Base-by-base conservation (phyloP, 2,113 vertebrate species). In the Callipepla californica region DNA sequence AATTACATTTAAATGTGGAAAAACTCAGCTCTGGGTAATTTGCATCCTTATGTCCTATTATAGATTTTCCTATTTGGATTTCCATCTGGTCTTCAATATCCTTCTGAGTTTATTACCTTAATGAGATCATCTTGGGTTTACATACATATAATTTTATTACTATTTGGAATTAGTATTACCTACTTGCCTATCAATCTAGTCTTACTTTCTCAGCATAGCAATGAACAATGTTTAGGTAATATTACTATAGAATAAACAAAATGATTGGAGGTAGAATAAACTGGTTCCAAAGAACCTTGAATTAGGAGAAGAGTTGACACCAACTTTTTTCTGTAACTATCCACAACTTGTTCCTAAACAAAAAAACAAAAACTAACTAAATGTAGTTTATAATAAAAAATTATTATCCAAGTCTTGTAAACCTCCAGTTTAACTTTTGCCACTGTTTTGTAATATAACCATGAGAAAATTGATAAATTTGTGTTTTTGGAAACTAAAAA, bases 11-110 rank as follows among this genome's bases (percentile, higher is more conserved):
- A 94, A 98, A 96, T 84, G 94, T 97, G 88, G 91, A 97, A 97
- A 98, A 97, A 95, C 92, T 97, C 95, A 92, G 89, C 72, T 89
- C 88, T 92, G 85, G 62, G 91, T 97, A 95, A 98, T 98, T 97
- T 97, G 96, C 97, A 97, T 97, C 95, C 95, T 97, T 96, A 97
- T 96, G 94, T 96, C 81, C 93, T 66, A 97, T 98, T 97, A 97
- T 94, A 97, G 96, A 97, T 87, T 94, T 77, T 97, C 80, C 93
- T 96, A 96, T 97, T 97, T 97, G 93, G 95, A 96, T 97, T 97
- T 97, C 97, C 97, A 97, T 97, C 97, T 97, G 96, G 91, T 94
- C 93, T 95, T 94, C 95, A 93, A 95, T 95, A 97, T 94, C 81
- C 69, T 95, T 96, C 91, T 88, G 85, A 94, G 75, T 97, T 97